Conservation (phyloP, 2,888 invertebrate species). For the Ethmia dodecea region DNA sequence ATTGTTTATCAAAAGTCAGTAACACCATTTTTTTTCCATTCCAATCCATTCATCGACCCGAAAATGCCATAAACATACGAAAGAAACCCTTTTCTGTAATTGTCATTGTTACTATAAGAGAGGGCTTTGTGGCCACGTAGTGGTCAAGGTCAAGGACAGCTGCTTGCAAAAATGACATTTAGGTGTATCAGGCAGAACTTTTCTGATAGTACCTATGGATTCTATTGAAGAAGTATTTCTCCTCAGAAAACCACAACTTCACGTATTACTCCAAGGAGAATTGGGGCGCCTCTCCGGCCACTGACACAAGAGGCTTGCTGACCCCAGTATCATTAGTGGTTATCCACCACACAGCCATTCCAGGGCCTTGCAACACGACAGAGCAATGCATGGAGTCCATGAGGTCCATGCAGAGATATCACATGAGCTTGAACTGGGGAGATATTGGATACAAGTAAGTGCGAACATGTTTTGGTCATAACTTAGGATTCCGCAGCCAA, state of each 20-base stretch:
- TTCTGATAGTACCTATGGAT: no score
- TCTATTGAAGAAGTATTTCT: not conserved
- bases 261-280: conserved; percentile 53
- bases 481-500: no score
- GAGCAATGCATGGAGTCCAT: conserved; percentile 76
- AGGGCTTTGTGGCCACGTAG: no score
- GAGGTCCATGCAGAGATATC: conserved; percentile 81
- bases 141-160: no score
- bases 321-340: conserved; percentile 82
- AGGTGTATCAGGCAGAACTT: no score
- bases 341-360: conserved; percentile 84
- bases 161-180: no score
- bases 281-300: conserved; percentile 79
- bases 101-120: no score
- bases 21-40: no score
- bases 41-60: no score
- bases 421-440: conserved; percentile 80
- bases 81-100: no score
- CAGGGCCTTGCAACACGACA: conserved; percentile 76
- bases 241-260: not conserved
- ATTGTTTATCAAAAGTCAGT: no score
- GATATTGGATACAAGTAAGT: conserved; percentile 82
- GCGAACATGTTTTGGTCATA: not conserved
- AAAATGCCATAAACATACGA: no score
- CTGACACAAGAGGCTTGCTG: conserved; percentile 51